Base-by-base conservation (phyloP, 2,888 invertebrate species). In the Sipha maydis region DNA sequence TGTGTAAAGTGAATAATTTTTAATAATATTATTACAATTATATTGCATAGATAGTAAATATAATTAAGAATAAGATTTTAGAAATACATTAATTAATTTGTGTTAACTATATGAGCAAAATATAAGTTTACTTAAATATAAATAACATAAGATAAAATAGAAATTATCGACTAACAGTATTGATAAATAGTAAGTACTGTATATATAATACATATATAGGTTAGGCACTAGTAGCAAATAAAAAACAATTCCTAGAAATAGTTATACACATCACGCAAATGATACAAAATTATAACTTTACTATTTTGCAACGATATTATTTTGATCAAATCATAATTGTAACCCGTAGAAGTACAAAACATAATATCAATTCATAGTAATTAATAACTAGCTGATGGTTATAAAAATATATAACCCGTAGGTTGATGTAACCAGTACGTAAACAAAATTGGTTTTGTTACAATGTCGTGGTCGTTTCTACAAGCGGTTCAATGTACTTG, bases 401-500 rank as follows among this genome's bases (percentile, higher is more conserved):
- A 31, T 71, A 71, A 9, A n/a, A 54, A 17, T n/a, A 28, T 54
- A 17, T 77, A 28, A 80, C 11, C 41, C 19, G 67, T 56, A 73
- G 31, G 71, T 54, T 48, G 48, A 34, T 28, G 31, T 71, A 54
- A 71, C 28, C 48, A 48, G 21, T 48, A 82, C 34, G 54, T 83
- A 56, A 71, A 84, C 84, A 54, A 75, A 83, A 38, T 83, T 83
- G n/a, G 56, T 75, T 38, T 75, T 83, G 61, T 76, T 76, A 83
- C 34, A 38, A 73, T 61, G 25, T 83, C 28, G 34, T 56, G 56
- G 54, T 75, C n/a, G 75, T 38, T 56, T 76, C 67, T 28, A 41
- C n/a, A 31, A 71, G 19, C 25, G 69, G 79, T 85, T 86, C 85
- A 86, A 79, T n/a, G 85, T 73, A 79, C 71, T 86, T 79, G n/a